Conservation (phyloP, 2,888 invertebrate species). For the Hydrotaea cyrtoneurina region DNA sequence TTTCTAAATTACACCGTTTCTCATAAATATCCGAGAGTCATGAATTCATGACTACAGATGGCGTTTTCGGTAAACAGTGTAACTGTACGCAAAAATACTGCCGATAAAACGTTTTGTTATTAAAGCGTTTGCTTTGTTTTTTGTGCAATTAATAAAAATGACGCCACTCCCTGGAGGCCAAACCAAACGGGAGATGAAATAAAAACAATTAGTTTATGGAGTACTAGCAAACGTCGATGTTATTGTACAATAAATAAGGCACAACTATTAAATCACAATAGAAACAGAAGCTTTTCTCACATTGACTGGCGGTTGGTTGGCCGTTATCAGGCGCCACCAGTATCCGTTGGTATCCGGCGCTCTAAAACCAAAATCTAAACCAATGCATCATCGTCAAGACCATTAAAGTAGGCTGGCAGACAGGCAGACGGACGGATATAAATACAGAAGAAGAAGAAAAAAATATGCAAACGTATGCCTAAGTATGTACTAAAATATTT, state of each 20-base stretch:
- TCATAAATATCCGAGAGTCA: too few species aligned
- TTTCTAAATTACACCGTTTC: too few species aligned
- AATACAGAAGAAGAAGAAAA: too few species aligned
- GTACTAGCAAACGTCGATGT: not conserved
- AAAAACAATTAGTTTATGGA: not conserved
- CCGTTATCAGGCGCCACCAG: conserved; percentile 58
- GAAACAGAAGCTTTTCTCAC: not conserved
- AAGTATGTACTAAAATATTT: not conserved
- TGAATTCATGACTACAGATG: too few species aligned
- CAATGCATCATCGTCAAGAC: not conserved
- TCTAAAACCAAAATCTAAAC: conserved; percentile 31
- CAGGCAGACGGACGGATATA: not conserved
- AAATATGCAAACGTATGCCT: too few species aligned
- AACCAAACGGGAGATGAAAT: not conserved
- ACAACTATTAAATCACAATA: conserved; percentile 32
- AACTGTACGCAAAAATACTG: too few species aligned
- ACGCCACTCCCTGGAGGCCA: not conserved
- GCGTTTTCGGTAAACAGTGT: too few species aligned
- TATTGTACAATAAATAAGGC: not conserved
- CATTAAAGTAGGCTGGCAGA: not conserved
- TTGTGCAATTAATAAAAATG: too few species aligned
- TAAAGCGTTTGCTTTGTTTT: too few species aligned
- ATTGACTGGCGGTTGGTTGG: not conserved
- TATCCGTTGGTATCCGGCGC: conserved; percentile 59
- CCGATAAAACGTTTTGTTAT: too few species aligned